Conservation (phyloP, 1,140 invertebrate genomes). For the Drosophila paulistorum region DNA sequence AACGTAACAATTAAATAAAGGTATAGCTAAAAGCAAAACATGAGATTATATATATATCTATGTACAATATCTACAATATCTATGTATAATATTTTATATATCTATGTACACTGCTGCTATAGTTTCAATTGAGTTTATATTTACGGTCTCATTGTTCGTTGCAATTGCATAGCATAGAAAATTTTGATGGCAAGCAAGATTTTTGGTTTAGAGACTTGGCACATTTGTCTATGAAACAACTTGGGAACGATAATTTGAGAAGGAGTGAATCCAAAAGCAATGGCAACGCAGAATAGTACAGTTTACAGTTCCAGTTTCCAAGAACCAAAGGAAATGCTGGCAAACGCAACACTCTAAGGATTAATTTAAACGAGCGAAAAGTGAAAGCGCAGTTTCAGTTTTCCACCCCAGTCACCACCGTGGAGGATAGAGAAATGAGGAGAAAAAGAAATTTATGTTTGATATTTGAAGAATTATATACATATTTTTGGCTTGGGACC, state of each 20-base stretch:
- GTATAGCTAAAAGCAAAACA: too few species aligned
- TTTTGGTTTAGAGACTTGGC: constrained; percentile 43
- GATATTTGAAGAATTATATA: constrained; percentile 64
- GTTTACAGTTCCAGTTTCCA: constrained; percentile 27
- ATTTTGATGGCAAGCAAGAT: constrained; percentile 43
- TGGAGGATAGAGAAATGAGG: background rate
- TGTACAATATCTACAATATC: too few species aligned
- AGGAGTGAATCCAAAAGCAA: constrained; percentile 29
- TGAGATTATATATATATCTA: too few species aligned
- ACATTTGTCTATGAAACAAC: constrained; percentile 51
- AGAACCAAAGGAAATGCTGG: constrained; percentile 7
- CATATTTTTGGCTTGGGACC: constrained; percentile 48
- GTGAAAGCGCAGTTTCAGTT: constrained; percentile 35
- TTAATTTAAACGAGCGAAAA: constrained; percentile 14
- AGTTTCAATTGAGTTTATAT: constrained; percentile 13
- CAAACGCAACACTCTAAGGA: constrained; percentile 10
- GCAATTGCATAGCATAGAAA: constrained; percentile 15
- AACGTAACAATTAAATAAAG: too few species aligned
- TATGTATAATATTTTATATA: background rate
- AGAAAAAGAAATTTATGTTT: constrained; percentile 58
- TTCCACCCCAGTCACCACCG: constrained; percentile 30
- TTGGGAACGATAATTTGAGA: constrained; percentile 73
- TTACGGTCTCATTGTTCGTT: background rate
- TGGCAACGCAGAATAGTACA: constrained; percentile 18
- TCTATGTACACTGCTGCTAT: background rate